Conservation (phyloP, 2,888 invertebrate species). For the Agrotis ipsilon region DNA sequence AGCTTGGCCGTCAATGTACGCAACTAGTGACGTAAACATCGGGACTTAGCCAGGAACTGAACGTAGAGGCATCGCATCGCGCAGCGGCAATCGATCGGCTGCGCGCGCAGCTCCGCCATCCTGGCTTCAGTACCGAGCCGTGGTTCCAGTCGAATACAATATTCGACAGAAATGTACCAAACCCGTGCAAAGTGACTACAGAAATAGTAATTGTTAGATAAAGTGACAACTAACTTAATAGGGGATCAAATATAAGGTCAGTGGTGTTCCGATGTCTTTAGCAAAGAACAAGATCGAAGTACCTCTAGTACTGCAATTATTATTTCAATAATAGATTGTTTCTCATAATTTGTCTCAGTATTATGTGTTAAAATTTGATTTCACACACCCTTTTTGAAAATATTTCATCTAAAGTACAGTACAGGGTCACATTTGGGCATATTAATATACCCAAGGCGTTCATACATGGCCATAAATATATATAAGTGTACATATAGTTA, state of each 20-base stretch:
- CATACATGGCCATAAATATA: slow-evolving; percentile 35
- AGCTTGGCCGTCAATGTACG: slow-evolving; percentile 86
- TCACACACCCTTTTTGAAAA: slow-evolving; percentile 8
- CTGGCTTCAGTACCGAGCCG: slow-evolving; percentile 80
- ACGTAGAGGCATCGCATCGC: slow-evolving; percentile 81
- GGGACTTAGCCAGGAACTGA: slow-evolving; percentile 81
- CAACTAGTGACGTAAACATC: slow-evolving; percentile 89
- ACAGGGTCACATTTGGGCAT: not conserved
- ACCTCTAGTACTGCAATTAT: slow-evolving; percentile 47
- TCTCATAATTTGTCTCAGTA: slow-evolving; percentile 26
- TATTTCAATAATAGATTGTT: slow-evolving; percentile 38
- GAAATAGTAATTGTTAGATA: slow-evolving; percentile 69
- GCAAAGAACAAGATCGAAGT: slow-evolving; percentile 46
- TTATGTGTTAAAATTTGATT: not conserved
- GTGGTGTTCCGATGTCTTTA: slow-evolving; percentile 59
- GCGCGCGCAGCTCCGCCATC: slow-evolving; percentile 88
- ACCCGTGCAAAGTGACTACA: slow-evolving; percentile 84
- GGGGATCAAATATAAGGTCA: slow-evolving; percentile 74
- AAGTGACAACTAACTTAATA: slow-evolving; percentile 61
- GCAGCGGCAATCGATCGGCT: slow-evolving; percentile 88
- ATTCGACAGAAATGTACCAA: slow-evolving; percentile 88
- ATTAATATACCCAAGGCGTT: slow-evolving; percentile 36
- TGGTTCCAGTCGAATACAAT: slow-evolving; percentile 83
- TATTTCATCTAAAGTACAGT: not conserved
- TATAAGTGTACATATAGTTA: slow-evolving; percentile 24